A percentile compares a stretch with the other conserved stretches of the same genome.
These are phyloP conservation scores for Parazoanthus atlanticus DNA, from an alignment of 92 coral and sea anemone genomes.

Conservation along the genomic window DNA sequence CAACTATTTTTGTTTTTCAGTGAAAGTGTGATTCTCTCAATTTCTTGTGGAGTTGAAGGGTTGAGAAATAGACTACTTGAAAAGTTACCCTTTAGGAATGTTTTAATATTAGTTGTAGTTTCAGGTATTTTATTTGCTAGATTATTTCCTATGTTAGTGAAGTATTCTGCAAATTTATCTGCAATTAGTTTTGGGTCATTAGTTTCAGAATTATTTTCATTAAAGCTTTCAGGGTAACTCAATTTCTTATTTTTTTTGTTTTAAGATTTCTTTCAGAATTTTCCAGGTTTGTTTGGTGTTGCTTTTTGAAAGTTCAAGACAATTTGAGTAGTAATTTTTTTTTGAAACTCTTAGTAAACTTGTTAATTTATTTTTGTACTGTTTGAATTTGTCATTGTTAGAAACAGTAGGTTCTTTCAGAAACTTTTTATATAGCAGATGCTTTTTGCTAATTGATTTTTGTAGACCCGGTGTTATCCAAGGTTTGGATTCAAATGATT, in stretches of 20 bases:
- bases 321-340: conserved; percentile 12
- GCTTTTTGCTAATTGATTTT: conserved; percentile 34
- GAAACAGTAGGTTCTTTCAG: conserved; percentile 5
- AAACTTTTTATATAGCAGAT: conserved; percentile 24
- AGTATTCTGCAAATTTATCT: conserved; percentile 5
- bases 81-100: conserved; percentile 4
- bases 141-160: conserved; percentile 3
- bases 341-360: neutral
- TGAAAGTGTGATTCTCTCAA: neutral
- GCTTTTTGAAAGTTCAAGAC: neutral
- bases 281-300: conserved; percentile 23
- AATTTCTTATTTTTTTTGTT: neutral
- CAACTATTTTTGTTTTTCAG: conserved; percentile 6
- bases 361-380: conserved; percentile 10
- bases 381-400: conserved; percentile 8
- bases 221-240: neutral
- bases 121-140: neutral
- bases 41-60: neutral
- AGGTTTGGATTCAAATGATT: conserved; percentile 16
- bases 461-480: conserved; percentile 21
- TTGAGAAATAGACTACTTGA: neutral
- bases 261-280: conserved; percentile 11
- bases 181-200: neutral
- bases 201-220: neutral
- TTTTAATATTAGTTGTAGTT: neutral